These are phyloP conservation scores for Rhinogobius similis DNA, from an alignment of 2,113 vertebrate genomes.

Conservation along the genomic window DNA sequence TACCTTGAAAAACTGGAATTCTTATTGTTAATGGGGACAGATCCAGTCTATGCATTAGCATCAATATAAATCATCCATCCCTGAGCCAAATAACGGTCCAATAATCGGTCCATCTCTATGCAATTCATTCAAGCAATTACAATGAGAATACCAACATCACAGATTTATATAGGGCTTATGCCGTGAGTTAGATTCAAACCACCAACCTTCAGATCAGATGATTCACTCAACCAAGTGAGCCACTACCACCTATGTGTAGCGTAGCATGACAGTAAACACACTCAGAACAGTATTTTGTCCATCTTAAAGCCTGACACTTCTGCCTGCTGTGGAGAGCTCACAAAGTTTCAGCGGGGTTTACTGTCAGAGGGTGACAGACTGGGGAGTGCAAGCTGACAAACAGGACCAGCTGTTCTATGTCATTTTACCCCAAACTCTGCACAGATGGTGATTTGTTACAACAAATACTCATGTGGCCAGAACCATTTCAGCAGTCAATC, in stretches of 20 bases:
- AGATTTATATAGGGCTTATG: no score
- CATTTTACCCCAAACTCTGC: conserved; percentile 1
- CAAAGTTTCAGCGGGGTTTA: conserved; percentile 8
- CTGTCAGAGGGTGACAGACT: conserved; percentile 15
- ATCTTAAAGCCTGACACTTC: background rate
- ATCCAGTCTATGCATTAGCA: no score
- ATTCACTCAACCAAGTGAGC: no score
- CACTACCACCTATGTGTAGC: background rate
- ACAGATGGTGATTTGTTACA: conserved; percentile 33
- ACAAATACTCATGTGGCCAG: background rate
- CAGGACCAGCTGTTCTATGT: conserved; percentile 16
- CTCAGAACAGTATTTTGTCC: background rate
- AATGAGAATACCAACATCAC: background rate
- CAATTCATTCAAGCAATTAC: background rate
- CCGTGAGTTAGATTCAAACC: no score
- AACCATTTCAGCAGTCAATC: background rate
- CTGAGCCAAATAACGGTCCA: background rate
- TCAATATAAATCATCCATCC: no score
- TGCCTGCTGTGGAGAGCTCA: background rate
- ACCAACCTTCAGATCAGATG: no score
- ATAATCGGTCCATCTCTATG: no score
- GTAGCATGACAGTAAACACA: background rate
- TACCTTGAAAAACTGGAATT: no score
- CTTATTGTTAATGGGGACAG: no score
- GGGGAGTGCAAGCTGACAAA: conserved; percentile 13